These are phyloP conservation scores for Apistogramma diplotaenia DNA, from an alignment of 2,113 vertebrate species.

Conservation along the genomic window DNA sequence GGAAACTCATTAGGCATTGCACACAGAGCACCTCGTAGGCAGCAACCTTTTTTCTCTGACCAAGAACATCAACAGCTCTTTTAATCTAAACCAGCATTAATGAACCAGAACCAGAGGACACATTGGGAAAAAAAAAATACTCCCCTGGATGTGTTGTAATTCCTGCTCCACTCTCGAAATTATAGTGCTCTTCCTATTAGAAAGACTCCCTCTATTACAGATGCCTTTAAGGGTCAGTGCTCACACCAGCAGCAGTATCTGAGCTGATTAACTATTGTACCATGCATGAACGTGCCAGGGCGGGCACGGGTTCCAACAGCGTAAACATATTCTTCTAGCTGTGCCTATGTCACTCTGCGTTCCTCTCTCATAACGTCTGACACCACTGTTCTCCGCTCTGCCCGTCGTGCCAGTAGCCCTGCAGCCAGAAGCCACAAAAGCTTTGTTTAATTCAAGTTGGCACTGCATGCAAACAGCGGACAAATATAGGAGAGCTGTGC, in stretches of 20 bases:
- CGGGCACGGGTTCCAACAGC: constrained; percentile 34
- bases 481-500: constrained; percentile 57
- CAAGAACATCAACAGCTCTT: constrained; percentile 65
- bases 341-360: constrained; percentile 63
- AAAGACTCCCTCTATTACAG: constrained; percentile 14
- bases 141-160: constrained; percentile 42
- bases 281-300: constrained; percentile 37
- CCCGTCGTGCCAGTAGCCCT: constrained; percentile 62
- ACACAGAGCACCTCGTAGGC: constrained; percentile 56
- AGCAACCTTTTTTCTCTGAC: constrained; percentile 47
- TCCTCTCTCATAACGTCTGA: constrained; percentile 46
- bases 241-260: constrained; percentile 45
- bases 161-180: constrained; percentile 25
- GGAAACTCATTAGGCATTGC: constrained; percentile 71
- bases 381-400: constrained; percentile 51
- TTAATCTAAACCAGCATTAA: constrained; percentile 66
- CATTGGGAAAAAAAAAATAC: constrained; percentile 3
- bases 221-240: constrained; percentile 58
- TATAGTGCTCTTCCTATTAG: constrained; percentile 35
- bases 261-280: constrained; percentile 58
- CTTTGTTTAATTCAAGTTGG: constrained; percentile 64
- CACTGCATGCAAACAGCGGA: constrained; percentile 63
- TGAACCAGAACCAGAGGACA: constrained; percentile 53
- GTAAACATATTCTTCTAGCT: constrained; percentile 65
- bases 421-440: constrained; percentile 54